These are phyloP conservation scores for Caenorhabditis becei DNA, from an alignment of 2,888 invertebrate species.

Conservation along the genomic window DNA sequence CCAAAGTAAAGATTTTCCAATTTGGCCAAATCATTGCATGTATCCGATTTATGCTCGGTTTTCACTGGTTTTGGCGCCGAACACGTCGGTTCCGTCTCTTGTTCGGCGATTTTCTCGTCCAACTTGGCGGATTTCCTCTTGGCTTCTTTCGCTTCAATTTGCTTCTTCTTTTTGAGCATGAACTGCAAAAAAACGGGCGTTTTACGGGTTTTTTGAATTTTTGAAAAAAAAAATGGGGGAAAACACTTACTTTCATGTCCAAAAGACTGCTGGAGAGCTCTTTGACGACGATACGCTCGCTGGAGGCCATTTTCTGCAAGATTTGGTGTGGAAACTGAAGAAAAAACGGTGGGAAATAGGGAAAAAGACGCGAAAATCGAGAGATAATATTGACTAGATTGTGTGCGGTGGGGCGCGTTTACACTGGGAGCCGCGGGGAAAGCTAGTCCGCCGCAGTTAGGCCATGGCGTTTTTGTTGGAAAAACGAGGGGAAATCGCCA, in stretches of 20 bases:
- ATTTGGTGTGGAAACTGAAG: not conserved
- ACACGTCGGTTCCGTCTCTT: conserved; percentile 20
- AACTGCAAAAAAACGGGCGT: conserved; percentile 61
- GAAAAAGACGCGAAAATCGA: not conserved
- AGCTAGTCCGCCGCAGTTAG: conserved; percentile 4
- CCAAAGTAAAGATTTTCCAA: conserved; percentile 90
- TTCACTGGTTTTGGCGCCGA: not conserved
- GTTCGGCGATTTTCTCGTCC: conserved; percentile 43
- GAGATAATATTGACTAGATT: conserved; percentile 8
- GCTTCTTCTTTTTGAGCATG: conserved; percentile 70
- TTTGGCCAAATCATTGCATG: conserved; percentile 81
- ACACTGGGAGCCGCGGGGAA: not conserved
- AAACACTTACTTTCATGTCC: conserved; percentile 67
- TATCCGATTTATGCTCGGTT: conserved; percentile 34
- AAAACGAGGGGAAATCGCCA: not conserved
- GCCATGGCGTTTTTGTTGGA: not conserved
- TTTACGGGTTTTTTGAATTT: not conserved
- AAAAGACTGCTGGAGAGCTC: conserved; percentile 66
- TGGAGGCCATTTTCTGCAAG: conserved; percentile 42
- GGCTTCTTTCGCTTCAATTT: conserved; percentile 59
- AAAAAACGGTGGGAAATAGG: not conserved
- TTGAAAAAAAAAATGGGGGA: too few species aligned
- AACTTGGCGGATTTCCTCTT: conserved; percentile 52
- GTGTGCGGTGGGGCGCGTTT: conserved; percentile 41
- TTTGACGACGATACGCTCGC: conserved; percentile 59